These are phyloP conservation scores for Bombus pyrosoma DNA, from an alignment of 1,140 invertebrate genomes.

Conservation along the genomic window DNA sequence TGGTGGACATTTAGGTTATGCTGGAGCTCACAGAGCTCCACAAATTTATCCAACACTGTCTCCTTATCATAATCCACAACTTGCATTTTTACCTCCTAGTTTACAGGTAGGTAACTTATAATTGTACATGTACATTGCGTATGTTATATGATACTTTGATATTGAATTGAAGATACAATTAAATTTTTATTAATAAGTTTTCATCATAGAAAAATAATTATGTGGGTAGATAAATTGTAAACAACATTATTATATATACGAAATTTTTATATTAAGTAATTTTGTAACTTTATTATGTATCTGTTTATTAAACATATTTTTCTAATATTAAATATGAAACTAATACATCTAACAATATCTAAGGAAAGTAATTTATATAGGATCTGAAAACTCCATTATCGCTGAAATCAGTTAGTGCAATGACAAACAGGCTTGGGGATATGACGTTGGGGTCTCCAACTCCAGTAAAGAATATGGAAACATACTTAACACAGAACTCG, in stretches of 20 bases:
- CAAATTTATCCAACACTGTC: constrained; percentile 81
- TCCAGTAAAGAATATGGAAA: constrained; percentile 86
- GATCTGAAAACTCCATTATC: constrained; percentile 82
- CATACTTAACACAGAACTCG: constrained; percentile 84
- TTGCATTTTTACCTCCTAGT: constrained; percentile 81
- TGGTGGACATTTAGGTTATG: constrained; percentile 79
- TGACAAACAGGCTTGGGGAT: constrained; percentile 80
- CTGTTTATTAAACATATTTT: background rate
- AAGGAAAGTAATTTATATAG: constrained; percentile 70
- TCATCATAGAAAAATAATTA: background rate
- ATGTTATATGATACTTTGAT: background rate
- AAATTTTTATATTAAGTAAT: background rate
- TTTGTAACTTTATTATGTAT: background rate
- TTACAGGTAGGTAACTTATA: constrained; percentile 75
- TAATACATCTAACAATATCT: background rate
- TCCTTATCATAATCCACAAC: constrained; percentile 81
- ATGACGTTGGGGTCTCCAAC: constrained; percentile 79
- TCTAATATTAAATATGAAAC: background rate
- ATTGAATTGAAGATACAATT: background rate
- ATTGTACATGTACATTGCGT: background rate
- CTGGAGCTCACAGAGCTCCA: constrained; percentile 81
- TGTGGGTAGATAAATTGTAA: background rate
- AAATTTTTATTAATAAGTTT: background rate
- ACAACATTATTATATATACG: background rate
- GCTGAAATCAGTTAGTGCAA: constrained; percentile 79